Base-by-base conservation (phyloP, 2,888 invertebrate species). In the Ryuthela nishihirai region DNA sequence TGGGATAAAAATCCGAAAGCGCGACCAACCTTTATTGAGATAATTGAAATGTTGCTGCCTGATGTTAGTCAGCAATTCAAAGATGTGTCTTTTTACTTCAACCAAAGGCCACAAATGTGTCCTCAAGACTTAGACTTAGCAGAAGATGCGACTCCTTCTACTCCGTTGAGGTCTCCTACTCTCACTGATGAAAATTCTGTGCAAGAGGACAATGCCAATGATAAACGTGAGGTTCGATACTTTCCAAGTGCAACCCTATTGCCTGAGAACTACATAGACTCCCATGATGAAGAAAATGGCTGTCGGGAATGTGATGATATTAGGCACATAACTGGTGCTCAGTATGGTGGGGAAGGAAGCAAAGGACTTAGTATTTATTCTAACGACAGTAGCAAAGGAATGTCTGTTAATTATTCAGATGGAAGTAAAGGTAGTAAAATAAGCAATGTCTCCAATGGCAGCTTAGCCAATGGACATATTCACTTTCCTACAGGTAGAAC, bases 1-100 rank as follows among this genome's bases (percentile, higher is more conserved):
- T 99, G 98, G 98, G 82, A 85, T 69, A 88, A 87, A 74, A 83
- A 87, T 68, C 83, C 89, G 0, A 77, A 79, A 34, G 78, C 81
- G 48, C 80, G 98, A 54, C 97, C 97, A 23, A 80, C 85, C 54
- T 99, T 99, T 79, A 79, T 89, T 69, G 66, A 66, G 45, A 54
- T 68, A 20, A 85, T 89, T 67, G 82, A 84, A 63, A 80, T 83
- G 71, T 77, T 95, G 58, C 78, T 86, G 66, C 80, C 83, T 41
- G 79, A 82, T 67, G 80, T 87, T 62, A 77, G 41, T 21, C 5
- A 26, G 5, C 50, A 55, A 20, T 55, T 61, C 15, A 20, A 40
- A n/a, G 12, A 42, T 12, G 35, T 35, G 4, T 61, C 55, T 9
- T 55, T 46, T 40, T 61, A 55, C 32, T 48, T 39, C 35, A 47